phyloP scores from a whole-genome alignment of 2,113 vertebrate genomes.

The Nothocercus julius region DNA sequence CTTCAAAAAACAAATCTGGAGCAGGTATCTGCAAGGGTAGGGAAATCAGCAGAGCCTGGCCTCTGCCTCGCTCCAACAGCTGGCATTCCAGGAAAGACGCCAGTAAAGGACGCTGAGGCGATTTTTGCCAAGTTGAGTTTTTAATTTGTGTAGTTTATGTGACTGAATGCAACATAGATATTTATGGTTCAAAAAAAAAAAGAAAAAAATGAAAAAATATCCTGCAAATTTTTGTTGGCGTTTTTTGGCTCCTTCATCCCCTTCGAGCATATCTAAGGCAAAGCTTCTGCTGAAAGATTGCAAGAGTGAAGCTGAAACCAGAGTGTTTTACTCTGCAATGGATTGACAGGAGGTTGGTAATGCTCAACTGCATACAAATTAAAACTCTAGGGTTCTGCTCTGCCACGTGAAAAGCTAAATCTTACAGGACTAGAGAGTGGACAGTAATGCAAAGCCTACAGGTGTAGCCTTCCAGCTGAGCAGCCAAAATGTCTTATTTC shows the following conservation, averaged over 20 bases:
- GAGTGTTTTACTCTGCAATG: not conserved
- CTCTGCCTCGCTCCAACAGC: slow-evolving; percentile 40
- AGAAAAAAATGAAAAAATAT: not conserved
- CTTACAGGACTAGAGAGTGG: not conserved
- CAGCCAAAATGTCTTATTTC: fast-evolving
- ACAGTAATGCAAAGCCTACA: not conserved
- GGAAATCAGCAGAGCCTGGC: slow-evolving; percentile 20
- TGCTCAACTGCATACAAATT: not conserved
- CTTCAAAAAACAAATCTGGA: slow-evolving; percentile 42
- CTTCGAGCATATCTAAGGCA: not conserved
- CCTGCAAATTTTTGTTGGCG: not conserved
- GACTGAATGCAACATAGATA: slow-evolving; percentile 3
- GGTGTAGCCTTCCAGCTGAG: not conserved
- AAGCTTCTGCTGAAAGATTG: not conserved
- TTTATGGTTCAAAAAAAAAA: slow-evolving; percentile 9
- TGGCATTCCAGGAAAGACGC: slow-evolving; percentile 67
- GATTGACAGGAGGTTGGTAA: not conserved
- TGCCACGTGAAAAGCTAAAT: not conserved
- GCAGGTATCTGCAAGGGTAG: slow-evolving; percentile 50
- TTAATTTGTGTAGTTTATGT: slow-evolving; percentile 24
- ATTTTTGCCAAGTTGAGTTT: slow-evolving; percentile 43
- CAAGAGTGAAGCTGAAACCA: not conserved
- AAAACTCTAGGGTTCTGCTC: not conserved
- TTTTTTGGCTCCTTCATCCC: not conserved
- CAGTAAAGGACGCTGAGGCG: slow-evolving; percentile 12